Evolutionary conservation across 2,888 invertebrate genomes (phyloP).

Genomic region (Drosophila neutralis): DNA sequence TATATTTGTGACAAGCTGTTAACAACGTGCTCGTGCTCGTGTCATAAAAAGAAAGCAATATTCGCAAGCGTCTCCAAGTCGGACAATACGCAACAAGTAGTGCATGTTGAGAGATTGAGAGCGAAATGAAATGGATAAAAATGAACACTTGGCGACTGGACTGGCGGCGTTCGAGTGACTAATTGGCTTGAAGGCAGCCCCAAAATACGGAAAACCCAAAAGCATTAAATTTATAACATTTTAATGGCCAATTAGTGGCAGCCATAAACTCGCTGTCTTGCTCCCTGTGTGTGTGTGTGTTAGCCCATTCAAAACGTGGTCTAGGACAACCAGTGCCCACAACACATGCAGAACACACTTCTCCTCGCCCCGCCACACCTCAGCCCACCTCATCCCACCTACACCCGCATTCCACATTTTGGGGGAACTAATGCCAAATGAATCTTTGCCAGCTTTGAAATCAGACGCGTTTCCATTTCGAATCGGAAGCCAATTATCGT

Average conservation of each 20-base stretch:
- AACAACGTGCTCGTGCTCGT: neutral
- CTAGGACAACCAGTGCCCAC: constrained; percentile 39
- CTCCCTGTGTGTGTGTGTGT: constrained; percentile 1
- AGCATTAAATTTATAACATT: constrained; percentile 75
- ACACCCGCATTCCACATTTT: constrained; percentile 5
- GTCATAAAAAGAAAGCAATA: neutral
- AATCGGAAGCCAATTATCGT: constrained; percentile 51
- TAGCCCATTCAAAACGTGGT: constrained; percentile 31
- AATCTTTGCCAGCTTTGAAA: constrained; percentile 39
- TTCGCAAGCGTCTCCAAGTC: neutral
- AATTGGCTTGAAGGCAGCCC: constrained; percentile 46
- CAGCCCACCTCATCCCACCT: neutral
- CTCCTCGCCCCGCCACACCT: neutral
- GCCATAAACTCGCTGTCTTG: constrained; percentile 52
- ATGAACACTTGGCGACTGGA: constrained; percentile 30
- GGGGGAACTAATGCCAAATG: constrained; percentile 14
- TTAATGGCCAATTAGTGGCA: constrained; percentile 79
- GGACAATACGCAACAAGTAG: neutral
- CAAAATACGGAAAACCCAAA: constrained; percentile 64
- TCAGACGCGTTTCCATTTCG: constrained; percentile 48
- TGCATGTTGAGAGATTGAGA: constrained; percentile 12
- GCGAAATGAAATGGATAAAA: neutral
- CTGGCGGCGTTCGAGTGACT: constrained; percentile 42
- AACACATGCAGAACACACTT: constrained; percentile 11
- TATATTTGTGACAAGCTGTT: neutral